phyloP scores from a whole-genome alignment of 2,113 vertebrate genomes.

The Phylloscopus whistleri region DNA sequence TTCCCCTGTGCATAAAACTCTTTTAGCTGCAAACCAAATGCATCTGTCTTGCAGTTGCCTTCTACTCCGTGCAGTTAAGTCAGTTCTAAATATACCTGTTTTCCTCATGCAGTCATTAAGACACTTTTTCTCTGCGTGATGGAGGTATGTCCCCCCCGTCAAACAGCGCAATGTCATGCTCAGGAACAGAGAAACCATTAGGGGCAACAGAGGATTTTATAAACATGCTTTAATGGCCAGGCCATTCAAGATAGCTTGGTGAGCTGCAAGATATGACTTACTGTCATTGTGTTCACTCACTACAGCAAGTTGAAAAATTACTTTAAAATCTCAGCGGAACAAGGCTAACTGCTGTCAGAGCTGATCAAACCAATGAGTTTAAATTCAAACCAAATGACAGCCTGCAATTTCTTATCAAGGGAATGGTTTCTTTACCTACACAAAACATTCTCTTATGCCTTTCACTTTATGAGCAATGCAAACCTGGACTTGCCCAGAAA shows the following conservation, averaged over 20 bases:
- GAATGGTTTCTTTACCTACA: background rate
- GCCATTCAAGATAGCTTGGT: background rate
- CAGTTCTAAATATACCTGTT: background rate
- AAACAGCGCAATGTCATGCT: fast-evolving
- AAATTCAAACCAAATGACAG: background rate
- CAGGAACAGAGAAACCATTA: background rate
- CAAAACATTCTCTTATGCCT: background rate
- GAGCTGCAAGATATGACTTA: background rate
- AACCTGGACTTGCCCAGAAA: slow-evolving; percentile 15
- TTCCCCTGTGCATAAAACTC: background rate
- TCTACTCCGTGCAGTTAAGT: background rate
- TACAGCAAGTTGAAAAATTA: background rate
- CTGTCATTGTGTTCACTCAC: background rate
- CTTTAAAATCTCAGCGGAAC: background rate
- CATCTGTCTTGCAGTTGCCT: background rate
- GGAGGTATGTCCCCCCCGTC: background rate
- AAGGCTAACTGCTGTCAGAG: background rate
- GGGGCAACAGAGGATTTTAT: background rate
- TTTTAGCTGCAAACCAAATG: background rate
- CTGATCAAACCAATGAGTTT: background rate
- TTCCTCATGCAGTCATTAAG: background rate
- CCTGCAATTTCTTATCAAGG: background rate
- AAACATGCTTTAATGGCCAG: background rate
- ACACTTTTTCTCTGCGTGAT: background rate
- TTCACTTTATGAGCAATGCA: background rate